Evolutionary conservation across 2,888 invertebrate species (phyloP).

Genomic region (Phalangium opilio): DNA sequence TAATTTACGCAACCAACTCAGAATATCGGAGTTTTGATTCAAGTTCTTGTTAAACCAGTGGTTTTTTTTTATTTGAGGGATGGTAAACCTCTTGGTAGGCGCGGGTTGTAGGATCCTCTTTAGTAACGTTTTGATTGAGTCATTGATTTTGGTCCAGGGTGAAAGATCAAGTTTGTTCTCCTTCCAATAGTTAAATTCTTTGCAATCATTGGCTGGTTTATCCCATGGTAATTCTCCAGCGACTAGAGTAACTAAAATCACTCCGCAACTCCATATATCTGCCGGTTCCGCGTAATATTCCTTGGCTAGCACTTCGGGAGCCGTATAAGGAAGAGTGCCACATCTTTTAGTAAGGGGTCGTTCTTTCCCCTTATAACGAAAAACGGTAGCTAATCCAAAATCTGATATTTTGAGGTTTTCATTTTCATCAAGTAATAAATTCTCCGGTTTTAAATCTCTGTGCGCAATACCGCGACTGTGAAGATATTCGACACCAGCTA

Average conservation of each 20-base stretch:
- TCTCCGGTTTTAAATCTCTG: conserved; percentile 93
- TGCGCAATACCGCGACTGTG: conserved; percentile 80
- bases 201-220: conserved; percentile 51
- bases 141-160: conserved; percentile 69
- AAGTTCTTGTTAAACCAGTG: conserved; percentile 46
- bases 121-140: conserved; percentile 45
- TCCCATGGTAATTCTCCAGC: conserved; percentile 96
- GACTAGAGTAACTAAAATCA: conserved; percentile 82
- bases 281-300: conserved; percentile 77
- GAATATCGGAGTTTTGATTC: conserved; percentile 11
- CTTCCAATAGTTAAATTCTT: conserved; percentile 59
- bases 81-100: conserved; percentile 47
- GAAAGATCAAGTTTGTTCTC: conserved; percentile 46
- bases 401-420: conserved; percentile 85
- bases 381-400: conserved; percentile 86
- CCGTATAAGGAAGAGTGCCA: conserved; percentile 86
- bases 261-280: conserved; percentile 92
- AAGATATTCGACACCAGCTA: conserved; percentile 71
- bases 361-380: conserved; percentile 35
- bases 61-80: conserved; percentile 53
- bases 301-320: conserved; percentile 55
- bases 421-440: conserved; percentile 67
- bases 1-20: no score
- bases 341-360: conserved; percentile 63
- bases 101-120: conserved; percentile 54